Evolutionary conservation across 2,797 vertebrate species (phyloP), one percentile per base, ranked within the genome.

Genomic region (Buceros bicornis): DNA sequence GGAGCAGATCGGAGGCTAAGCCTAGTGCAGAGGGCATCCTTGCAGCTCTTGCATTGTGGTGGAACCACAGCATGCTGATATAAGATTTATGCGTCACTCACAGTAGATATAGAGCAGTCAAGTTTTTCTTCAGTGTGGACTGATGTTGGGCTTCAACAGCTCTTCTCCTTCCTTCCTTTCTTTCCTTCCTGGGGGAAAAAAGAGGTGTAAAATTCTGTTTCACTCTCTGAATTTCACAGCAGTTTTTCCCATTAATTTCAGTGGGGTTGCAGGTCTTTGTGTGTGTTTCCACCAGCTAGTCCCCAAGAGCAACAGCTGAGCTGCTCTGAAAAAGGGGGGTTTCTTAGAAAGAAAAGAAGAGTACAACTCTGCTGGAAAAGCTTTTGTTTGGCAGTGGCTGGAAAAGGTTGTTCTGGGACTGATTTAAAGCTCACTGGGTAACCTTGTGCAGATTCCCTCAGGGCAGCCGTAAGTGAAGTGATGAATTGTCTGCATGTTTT

Each of bases 381-480:
- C 71, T 92, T 92, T 89, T 92, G 87, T 92, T 87, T 82, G 76
- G 70, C 87, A 87, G 60, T 79, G 87, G 26, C 74, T 94, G 67
- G 48, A 85, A 80, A 92, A 89, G 83, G 90, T 92, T 83, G 65
- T 95, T 96, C 94, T 95, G 89, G 81, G 89, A 85, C 79, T 91
- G 87, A 96, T 96, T 96, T 92, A 89, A 71, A 60, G 82, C 91
- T 50, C 72, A 35, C 66, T 93, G 87, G 76, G 86, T 90, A 89
- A 92, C 86, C 90, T 93, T 35, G 11, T 31, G 72, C 66, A 80
- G 37, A 11, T 92, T 80, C 92, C 95, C 86, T 70, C 73, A 60
- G 88, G 96, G 74, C 82, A 85, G 73, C 72, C 43, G 0, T 87
- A 88, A 92, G 94, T 61, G 66, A 31, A 83, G 83, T 22, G 94